Conservation (phyloP, 2,888 invertebrate genomes). For the Holacanthella duospinosa region DNA sequence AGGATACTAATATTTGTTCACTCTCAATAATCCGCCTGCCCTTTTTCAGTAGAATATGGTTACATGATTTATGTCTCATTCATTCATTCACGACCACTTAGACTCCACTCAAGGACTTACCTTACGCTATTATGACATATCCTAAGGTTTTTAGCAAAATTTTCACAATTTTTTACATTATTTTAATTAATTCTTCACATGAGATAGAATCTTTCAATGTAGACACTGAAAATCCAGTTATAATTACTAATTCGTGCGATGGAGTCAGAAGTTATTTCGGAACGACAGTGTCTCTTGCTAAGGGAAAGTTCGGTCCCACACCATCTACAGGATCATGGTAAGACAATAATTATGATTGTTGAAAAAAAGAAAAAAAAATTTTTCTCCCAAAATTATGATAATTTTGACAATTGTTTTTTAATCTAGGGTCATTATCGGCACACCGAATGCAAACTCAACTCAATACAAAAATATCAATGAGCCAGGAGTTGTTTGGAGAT, state of each 20-base stretch:
- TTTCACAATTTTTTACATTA: no score
- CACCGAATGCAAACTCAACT: constrained; percentile 49
- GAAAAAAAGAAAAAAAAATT: neutral
- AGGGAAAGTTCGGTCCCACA: neutral
- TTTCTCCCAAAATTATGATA: no score
- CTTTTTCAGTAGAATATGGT: no score
- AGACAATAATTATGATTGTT: neutral
- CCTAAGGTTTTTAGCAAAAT: no score
- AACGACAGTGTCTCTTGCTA: constrained; percentile 7
- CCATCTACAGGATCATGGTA: neutral
- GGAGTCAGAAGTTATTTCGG: constrained; percentile 12
- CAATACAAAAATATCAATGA: constrained; percentile 43
- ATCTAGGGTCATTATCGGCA: constrained; percentile 46
- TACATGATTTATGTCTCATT: no score
- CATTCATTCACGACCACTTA: no score
- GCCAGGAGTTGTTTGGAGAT: constrained; percentile 50
- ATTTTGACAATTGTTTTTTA: neutral
- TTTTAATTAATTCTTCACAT: no score
- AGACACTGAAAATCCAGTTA: constrained; percentile 11
- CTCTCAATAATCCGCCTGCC: no score
- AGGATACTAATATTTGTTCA: no score
- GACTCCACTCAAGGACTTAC: no score
- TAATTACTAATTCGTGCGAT: constrained; percentile 13
- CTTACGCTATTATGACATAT: no score
- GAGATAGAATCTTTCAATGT: constrained; percentile 17